These are phyloP conservation scores for Mycetomoellerius zeteki DNA, from an alignment of 1,140 invertebrate species.

Conservation along the genomic window DNA sequence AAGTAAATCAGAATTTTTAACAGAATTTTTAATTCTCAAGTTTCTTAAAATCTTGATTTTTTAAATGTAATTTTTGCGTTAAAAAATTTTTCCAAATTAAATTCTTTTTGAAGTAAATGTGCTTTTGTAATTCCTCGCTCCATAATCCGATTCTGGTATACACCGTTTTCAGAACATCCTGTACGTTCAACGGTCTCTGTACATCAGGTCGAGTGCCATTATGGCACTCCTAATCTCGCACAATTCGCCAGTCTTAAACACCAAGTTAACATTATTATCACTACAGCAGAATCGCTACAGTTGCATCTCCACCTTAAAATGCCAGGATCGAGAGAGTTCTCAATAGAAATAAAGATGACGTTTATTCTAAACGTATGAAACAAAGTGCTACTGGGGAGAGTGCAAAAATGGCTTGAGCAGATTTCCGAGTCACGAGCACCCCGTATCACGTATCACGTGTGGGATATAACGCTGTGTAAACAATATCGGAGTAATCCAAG, in stretches of 20 bases:
- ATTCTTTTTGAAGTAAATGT: not conserved
- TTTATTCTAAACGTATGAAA: constrained; percentile 44
- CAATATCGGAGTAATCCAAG: constrained; percentile 2
- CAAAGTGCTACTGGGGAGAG: not conserved
- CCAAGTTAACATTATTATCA: constrained; percentile 76
- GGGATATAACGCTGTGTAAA: constrained; percentile 5
- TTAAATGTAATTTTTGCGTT: not conserved
- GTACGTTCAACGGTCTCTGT: constrained; percentile 69
- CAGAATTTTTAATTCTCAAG: not conserved
- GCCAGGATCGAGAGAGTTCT: constrained; percentile 48
- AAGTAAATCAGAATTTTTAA: not conserved
- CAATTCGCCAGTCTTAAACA: constrained; percentile 75
- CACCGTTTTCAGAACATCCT: constrained; percentile 26
- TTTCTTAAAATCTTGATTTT: not conserved
- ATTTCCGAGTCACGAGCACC: constrained; percentile 23
- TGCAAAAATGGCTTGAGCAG: constrained; percentile 46
- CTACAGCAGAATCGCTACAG: constrained; percentile 73
- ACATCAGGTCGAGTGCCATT: constrained; percentile 65
- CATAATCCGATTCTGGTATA: constrained; percentile 1
- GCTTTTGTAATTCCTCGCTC: not conserved
- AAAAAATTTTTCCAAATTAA: not conserved
- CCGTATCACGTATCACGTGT: not conserved
- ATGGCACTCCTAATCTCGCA: constrained; percentile 61
- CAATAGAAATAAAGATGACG: constrained; percentile 50
- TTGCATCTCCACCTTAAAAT: constrained; percentile 47